Evolutionary conservation across 2,797 vertebrate species (phyloP).

Genomic region (Cirrhinus molitorella): DNA sequence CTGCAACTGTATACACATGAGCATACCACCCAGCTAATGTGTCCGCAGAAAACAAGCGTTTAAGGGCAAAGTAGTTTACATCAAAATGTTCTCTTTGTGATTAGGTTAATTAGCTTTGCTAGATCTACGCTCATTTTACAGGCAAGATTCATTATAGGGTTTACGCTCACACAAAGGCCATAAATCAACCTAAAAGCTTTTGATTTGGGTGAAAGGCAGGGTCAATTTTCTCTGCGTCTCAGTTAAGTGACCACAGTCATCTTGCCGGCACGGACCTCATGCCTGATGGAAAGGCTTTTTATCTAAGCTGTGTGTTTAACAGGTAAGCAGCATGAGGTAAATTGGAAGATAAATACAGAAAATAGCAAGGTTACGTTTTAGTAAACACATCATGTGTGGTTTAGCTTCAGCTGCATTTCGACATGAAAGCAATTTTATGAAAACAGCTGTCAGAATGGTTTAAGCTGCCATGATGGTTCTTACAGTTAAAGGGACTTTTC

Average conservation of each 20-base stretch:
- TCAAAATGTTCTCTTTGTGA: neutral
- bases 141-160: neutral
- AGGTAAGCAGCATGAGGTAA: constrained; percentile 6
- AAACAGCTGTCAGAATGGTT: neutral
- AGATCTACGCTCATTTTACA: neutral
- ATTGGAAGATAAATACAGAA: neutral
- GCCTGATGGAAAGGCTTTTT: constrained; percentile 2
- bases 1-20: neutral
- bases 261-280: neutral
- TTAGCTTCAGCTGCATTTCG: neutral
- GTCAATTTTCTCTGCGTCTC: constrained; percentile 15
- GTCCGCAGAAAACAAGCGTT: neutral
- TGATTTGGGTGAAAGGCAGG: constrained; percentile 18
- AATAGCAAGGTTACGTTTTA: neutral
- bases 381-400: neutral
- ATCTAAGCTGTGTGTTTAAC: neutral
- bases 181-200: constrained; percentile 32
- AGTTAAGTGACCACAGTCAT: constrained; percentile 34
- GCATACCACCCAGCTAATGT: neutral
- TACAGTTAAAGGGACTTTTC: neutral
- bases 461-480: constrained; percentile 3
- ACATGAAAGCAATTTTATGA: neutral
- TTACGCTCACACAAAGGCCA: neutral
- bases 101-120: constrained; percentile 4
- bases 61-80: neutral